Evolutionary conservation across 1,140 invertebrate species (phyloP).

Genomic region (Dreissena polymorpha): DNA sequence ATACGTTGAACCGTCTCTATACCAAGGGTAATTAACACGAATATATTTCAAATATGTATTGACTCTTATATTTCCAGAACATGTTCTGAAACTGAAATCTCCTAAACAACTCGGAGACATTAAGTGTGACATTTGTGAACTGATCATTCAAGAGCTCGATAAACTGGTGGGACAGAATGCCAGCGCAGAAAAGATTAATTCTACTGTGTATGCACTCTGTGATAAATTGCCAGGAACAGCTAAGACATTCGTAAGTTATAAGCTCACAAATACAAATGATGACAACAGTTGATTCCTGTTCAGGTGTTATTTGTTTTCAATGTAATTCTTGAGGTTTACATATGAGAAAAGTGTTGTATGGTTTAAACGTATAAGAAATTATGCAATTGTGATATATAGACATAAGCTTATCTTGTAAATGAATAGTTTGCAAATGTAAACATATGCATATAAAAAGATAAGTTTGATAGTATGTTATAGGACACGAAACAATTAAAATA

Average conservation of each 20-base stretch:
- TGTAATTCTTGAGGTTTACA: no score
- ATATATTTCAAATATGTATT: no score
- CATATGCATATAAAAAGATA: background rate
- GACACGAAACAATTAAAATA: background rate
- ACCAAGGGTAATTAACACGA: no score
- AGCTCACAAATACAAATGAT: background rate
- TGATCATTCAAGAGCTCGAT: slow-evolving; percentile 4
- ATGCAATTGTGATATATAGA: no score
- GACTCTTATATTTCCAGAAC: no score
- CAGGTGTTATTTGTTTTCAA: no score
- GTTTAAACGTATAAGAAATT: no score
- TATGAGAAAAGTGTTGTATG: no score
- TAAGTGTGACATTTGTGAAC: slow-evolving; percentile 36
- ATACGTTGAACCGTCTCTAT: no score
- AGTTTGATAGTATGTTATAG: background rate
- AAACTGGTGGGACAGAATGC: slow-evolving; percentile 19
- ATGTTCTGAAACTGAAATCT: no score
- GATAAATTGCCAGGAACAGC: slow-evolving; percentile 8
- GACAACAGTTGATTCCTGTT: no score
- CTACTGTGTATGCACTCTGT: slow-evolving; percentile 15
- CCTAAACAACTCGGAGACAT: slow-evolving; percentile 24
- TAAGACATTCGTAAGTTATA: slow-evolving; percentile 10
- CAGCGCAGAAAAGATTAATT: slow-evolving; percentile 10
- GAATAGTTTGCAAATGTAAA: background rate
- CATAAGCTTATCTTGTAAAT: no score